Evolutionary conservation across 2,888 invertebrate genomes (phyloP), one percentile per base, ranked within the genome.

Genomic region (Platycheirus rosarum): DNA sequence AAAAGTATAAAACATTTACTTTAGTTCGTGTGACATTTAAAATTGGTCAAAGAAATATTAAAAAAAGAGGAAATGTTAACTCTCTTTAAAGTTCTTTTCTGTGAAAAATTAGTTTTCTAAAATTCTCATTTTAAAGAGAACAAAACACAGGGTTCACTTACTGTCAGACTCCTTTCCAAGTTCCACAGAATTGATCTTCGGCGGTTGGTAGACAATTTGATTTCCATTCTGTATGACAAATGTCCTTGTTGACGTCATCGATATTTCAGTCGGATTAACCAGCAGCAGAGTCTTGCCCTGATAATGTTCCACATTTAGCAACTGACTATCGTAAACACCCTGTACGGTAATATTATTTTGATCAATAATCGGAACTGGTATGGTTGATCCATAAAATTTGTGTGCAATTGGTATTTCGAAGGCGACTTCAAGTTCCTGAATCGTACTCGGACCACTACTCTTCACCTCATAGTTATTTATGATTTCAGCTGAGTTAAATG

Each of bases 401-500:
- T 89, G 90, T 0, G 89, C 88, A 0, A 90, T 87, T 2, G 91
- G 91, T 74, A 91, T 89, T 26, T 86, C 85, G 20, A 90, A 88
- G 2, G 86, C 85, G 0, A 91, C 82, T 40, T 89, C 88, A 51
- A 90, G 79, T 8, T 86, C 87, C 14, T 88, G 88, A n/a, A 91
- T 87, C 5, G 84, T 88, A 85, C 91, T 91, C 29, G 91, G 91
- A 0, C 91, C 91, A 60, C 88, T 88, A 70, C 91, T 91, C 75
- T 88, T 88, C 62, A 88, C 87, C 80, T 90, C 90, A 74, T 90
- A 89, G 53, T 86, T 87, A 75, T 90, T 90, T 1, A 88, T 85
- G 23, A 90, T 86, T 42, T 87, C 86, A 1, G 88, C 87, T 0
- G 86, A 84, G 62, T 88, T 86, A 14, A 86, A 86, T 11, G 86